Evolutionary conservation across 1,140 invertebrate species (phyloP).

Genomic region (Campodea augens): DNA sequence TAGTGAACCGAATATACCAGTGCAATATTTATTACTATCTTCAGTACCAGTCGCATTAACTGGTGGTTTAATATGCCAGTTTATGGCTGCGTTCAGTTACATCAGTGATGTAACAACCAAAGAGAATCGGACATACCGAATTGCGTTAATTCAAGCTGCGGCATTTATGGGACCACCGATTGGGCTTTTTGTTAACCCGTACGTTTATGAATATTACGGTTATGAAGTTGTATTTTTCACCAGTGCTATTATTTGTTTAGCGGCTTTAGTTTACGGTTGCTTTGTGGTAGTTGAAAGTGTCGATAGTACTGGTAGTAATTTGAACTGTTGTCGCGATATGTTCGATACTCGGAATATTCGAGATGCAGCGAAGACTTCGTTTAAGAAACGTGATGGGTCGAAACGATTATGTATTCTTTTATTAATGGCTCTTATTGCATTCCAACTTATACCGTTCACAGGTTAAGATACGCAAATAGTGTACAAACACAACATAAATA

Average conservation of each 20-base stretch:
- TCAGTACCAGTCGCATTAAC: constrained; percentile 2
- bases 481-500: neutral
- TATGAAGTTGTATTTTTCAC: neutral
- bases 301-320: neutral
- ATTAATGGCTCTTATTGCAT: neutral
- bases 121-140: neutral
- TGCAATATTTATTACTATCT: neutral
- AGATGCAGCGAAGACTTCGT: neutral
- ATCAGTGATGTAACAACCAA: neutral
- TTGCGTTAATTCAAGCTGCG: neutral
- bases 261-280: neutral
- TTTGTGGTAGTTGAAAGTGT: neutral
- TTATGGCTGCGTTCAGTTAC: neutral
- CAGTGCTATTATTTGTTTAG: neutral
- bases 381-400: neutral
- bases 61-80: neutral
- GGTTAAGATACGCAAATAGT: neutral
- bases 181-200: neutral
- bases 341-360: neutral
- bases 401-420: constrained; percentile 3
- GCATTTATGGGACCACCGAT: neutral
- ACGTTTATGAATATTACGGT: neutral
- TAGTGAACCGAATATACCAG: neutral
- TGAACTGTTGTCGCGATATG: neutral
- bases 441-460: constrained; percentile 1